Base-by-base conservation (phyloP, 2,888 invertebrate species). In the Cepaea hortensis region DNA sequence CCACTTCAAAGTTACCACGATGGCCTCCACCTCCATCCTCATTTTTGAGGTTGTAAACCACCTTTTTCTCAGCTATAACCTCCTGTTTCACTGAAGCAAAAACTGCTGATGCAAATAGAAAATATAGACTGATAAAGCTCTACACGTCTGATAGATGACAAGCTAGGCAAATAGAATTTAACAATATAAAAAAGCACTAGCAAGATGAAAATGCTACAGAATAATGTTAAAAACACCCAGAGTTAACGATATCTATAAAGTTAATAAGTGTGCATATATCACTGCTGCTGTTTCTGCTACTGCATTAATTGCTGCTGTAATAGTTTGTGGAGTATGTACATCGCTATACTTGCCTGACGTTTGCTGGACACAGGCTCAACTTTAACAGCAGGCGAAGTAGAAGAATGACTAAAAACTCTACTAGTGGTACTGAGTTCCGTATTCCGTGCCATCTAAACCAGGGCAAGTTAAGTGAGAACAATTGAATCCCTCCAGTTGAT, bases 361-460 rank as follows among this genome's bases (percentile, higher is more conserved):
- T 91, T 91, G 81, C 90, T 90, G 48, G 88, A 81, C 46, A 88
- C 77, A 65, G 88, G 81, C 46, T 80, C 85, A 73, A 89, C 87
- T 5, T 89, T 88, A 80, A 88, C 88, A 46, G 90, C 90, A 61
- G 88, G 90, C 81, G 89, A 89, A 75, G 88, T 89, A 79, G 89
- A 90, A 84, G 88, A 89, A 77, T 87, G 89, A 77, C 87, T 79
- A 81, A 87, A 84, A 81, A 85, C 88, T 86, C 91, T 88, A 87
- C 89, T 90, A 65, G 91, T 90, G 55, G 91, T 90, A 81, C 91
- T 92, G 89, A 92, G 88, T 90, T 93, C 93, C 18, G 91, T 90
- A 55, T 92, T 92, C 89, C 92, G 91, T 80, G 93, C 93, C 93
- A 93, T 93, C 93, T 93, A 90, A 73, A 91, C 88, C 81, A 81